Conservation (phyloP, 2,797 vertebrate species). For the Clarias pachynema region DNA sequence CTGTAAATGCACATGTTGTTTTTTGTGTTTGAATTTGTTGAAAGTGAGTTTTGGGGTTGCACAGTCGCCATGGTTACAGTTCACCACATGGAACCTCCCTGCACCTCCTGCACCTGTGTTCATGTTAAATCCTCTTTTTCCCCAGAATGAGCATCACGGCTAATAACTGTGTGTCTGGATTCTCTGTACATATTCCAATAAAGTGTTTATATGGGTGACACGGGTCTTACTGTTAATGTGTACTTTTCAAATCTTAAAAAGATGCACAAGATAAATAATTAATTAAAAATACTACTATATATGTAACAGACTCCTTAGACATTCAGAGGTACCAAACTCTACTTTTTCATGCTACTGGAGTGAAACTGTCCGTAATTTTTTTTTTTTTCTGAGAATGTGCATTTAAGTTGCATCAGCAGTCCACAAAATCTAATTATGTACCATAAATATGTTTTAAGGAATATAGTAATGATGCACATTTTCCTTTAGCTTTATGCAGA, state of each 20-base stretch:
- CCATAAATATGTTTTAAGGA: neutral
- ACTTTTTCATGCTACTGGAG: neutral
- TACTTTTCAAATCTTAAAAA: neutral
- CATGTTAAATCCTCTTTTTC: neutral
- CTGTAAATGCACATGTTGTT: neutral
- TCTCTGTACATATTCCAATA: conserved; percentile 17
- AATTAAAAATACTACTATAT: neutral
- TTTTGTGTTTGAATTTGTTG: neutral
- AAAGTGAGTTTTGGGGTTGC: conserved; percentile 23
- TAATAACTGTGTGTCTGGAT: neutral
- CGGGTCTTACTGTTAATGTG: neutral
- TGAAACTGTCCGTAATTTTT: neutral
- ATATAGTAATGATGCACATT: neutral
- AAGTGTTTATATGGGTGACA: conserved; percentile 17
- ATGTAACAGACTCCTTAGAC: neutral
- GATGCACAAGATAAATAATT: no score
- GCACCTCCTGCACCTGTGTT: conserved; percentile 14
- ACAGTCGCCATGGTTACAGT: conserved; percentile 11
- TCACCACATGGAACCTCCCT: neutral
- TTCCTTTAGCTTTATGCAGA: neutral
- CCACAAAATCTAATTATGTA: neutral
- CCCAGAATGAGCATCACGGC: neutral
- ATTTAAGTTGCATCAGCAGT: neutral
- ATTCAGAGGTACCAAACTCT: neutral
- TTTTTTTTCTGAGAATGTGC: neutral